Evolutionary conservation across 2,113 vertebrate genomes (phyloP).

Genomic region (Todiramphus chloris): DNA sequence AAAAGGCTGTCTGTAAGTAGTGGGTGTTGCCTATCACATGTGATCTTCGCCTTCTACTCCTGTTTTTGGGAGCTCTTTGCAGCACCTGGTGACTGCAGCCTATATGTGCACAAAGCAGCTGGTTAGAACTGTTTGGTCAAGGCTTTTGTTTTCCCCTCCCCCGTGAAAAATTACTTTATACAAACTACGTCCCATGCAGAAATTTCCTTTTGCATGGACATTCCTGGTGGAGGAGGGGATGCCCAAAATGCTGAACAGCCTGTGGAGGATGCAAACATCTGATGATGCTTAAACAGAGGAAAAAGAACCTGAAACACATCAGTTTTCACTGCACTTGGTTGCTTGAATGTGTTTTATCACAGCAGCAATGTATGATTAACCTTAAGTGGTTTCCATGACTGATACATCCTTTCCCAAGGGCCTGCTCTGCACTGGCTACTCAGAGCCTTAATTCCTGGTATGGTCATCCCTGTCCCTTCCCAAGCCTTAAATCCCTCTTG

Average conservation of each 20-base stretch:
- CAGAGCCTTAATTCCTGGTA: background rate
- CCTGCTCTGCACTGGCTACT: background rate
- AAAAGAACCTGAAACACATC: background rate
- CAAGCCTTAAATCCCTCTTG: background rate
- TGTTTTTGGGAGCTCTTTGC: background rate
- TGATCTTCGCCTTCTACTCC: background rate
- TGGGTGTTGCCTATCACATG: background rate
- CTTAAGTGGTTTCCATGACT: background rate
- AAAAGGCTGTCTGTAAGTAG: background rate
- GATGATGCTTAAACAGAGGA: background rate
- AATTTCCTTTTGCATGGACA: background rate
- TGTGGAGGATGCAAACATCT: background rate
- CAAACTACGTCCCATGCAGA: background rate
- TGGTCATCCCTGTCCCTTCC: background rate
- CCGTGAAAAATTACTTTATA: background rate
- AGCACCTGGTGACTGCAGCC: background rate
- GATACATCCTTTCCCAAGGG: background rate
- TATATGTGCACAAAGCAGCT: background rate
- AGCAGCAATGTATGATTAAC: background rate
- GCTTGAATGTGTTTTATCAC: background rate
- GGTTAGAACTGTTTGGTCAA: background rate
- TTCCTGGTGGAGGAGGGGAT: background rate
- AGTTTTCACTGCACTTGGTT: background rate
- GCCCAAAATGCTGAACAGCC: background rate
- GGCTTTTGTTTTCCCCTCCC: background rate